phyloP scores from a whole-genome alignment of 1,140 invertebrate genomes.

The Parasteatoda tepidariorum region DNA sequence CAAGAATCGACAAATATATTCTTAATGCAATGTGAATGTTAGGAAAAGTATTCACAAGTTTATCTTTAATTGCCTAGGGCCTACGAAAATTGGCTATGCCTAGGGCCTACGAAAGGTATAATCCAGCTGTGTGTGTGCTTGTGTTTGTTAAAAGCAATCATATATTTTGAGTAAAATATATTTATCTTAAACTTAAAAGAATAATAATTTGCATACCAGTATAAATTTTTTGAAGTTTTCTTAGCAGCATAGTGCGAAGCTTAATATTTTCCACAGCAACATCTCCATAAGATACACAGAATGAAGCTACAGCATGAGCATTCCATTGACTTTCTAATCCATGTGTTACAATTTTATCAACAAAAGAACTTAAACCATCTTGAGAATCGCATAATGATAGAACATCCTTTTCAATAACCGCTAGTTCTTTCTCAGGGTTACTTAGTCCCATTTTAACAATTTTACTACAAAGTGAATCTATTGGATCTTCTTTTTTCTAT shows the following conservation, averaged over 20 bases:
- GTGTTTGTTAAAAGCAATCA: too few relatives aligned
- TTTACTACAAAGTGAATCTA: neutral
- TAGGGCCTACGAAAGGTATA: too few relatives aligned
- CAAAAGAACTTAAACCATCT: conserved; percentile 19
- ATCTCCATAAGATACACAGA: conserved; percentile 3
- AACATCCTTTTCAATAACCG: neutral
- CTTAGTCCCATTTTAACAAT: neutral
- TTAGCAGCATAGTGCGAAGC: conserved; percentile 12
- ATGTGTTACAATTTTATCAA: conserved; percentile 1
- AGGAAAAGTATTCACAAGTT: too few relatives aligned
- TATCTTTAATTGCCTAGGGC: too few relatives aligned
- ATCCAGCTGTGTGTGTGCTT: too few relatives aligned
- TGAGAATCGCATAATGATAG: neutral
- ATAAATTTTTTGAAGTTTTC: conserved; percentile 29
- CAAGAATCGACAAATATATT: too few relatives aligned
- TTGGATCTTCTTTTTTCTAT: neutral
- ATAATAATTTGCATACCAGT: conserved; percentile 3
- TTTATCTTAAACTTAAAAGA: too few relatives aligned
- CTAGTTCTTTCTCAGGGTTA: neutral
- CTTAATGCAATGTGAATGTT: too few relatives aligned
- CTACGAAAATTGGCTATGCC: too few relatives aligned
- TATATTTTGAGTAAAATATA: too few relatives aligned
- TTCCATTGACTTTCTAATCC: conserved; percentile 51
- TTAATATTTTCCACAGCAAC: neutral
- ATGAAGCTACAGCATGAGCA: conserved; percentile 16